Conservation (phyloP, 1,140 invertebrate species). For the Rhagoletis pomonella region DNA sequence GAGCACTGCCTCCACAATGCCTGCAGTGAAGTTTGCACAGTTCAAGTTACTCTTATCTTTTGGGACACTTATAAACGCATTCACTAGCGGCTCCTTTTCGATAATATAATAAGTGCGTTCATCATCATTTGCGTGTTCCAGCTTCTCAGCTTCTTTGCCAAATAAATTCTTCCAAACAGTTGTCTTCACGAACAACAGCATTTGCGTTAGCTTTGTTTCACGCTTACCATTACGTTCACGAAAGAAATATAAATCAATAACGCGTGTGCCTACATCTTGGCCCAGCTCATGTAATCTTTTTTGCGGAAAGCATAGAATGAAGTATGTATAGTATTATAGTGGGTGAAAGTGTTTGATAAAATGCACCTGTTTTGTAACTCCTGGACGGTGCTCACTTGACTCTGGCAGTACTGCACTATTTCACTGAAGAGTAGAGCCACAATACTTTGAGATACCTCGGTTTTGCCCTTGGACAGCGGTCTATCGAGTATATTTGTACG, state of each 20-base stretch:
- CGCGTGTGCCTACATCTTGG: slow-evolving; percentile 93
- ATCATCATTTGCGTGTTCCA: slow-evolving; percentile 99
- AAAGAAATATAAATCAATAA: slow-evolving; percentile 95
- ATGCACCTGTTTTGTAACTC: slow-evolving; percentile 85
- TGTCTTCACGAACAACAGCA: slow-evolving; percentile 96
- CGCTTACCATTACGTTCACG: slow-evolving; percentile 95
- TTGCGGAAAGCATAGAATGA: slow-evolving; percentile 54
- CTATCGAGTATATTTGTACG: slow-evolving; percentile 93
- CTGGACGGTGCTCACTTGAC: slow-evolving; percentile 93
- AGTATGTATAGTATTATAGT: background rate
- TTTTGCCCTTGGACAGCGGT: slow-evolving; percentile 92
- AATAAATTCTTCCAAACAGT: slow-evolving; percentile 98
- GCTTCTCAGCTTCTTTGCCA: slow-evolving; percentile 98
- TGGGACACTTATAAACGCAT: slow-evolving; percentile 97
- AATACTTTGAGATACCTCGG: slow-evolving; percentile 92
- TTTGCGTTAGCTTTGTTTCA: slow-evolving; percentile 96
- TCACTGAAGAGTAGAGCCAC: slow-evolving; percentile 98
- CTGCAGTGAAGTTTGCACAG: slow-evolving; percentile 98
- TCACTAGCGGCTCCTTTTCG: slow-evolving; percentile 96
- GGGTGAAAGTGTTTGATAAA: background rate
- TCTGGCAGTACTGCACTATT: slow-evolving; percentile 98
- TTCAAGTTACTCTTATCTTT: slow-evolving; percentile 98
- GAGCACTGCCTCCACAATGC: slow-evolving; percentile 97
- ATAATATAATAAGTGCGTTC: slow-evolving; percentile 98
- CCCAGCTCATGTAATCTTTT: slow-evolving; percentile 93